A percentile compares a stretch with the other conserved stretches of the same genome.
phyloP scores from a whole-genome alignment of 2,888 invertebrate species.

The Coelopa pilipes region DNA sequence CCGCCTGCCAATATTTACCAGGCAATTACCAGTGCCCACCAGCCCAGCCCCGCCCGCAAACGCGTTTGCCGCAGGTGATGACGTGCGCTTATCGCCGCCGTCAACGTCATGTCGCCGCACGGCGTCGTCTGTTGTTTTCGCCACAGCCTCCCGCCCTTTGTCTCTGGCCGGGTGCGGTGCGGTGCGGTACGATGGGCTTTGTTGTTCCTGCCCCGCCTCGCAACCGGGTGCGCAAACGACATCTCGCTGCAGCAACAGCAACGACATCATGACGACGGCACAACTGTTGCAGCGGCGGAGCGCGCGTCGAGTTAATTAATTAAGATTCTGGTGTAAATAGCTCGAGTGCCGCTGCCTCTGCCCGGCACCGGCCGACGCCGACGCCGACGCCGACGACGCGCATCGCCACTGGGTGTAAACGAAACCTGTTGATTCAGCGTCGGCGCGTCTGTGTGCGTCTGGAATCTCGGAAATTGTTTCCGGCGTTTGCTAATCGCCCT shows the following conservation, averaged over 20 bases:
- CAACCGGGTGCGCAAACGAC: slow-evolving; percentile 3
- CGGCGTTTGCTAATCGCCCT: slow-evolving; percentile 11
- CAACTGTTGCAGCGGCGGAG: slow-evolving; percentile 24
- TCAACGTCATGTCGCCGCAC: neutral
- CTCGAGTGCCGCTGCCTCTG: slow-evolving; percentile 28
- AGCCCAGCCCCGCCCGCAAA: too few species aligned
- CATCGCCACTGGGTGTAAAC: neutral
- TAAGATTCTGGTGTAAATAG: slow-evolving; percentile 46
- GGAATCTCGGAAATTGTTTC: slow-evolving; percentile 14
- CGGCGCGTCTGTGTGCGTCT: neutral
- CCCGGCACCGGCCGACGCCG: neutral
- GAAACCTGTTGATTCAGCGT: slow-evolving; percentile 31
- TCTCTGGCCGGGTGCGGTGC: too few species aligned
- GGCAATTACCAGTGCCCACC: too few species aligned
- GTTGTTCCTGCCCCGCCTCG: slow-evolving; percentile 18
- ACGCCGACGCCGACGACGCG: slow-evolving; percentile 6
- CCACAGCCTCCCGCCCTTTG: neutral
- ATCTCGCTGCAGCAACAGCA: slow-evolving; percentile 8
- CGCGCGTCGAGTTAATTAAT: slow-evolving; percentile 48
- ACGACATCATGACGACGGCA: slow-evolving; percentile 2
- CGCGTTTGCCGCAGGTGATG: too few species aligned
- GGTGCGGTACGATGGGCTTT: neutral
- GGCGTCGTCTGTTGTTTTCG: neutral
- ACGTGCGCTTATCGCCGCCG: too few species aligned
- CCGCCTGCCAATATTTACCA: too few species aligned